A percentile compares a stretch with the other conserved stretches of the same genome.
Evolutionary conservation across 64 coral and sea anemone species (phyloP).

Genomic region (Pachyseris speciosa): DNA sequence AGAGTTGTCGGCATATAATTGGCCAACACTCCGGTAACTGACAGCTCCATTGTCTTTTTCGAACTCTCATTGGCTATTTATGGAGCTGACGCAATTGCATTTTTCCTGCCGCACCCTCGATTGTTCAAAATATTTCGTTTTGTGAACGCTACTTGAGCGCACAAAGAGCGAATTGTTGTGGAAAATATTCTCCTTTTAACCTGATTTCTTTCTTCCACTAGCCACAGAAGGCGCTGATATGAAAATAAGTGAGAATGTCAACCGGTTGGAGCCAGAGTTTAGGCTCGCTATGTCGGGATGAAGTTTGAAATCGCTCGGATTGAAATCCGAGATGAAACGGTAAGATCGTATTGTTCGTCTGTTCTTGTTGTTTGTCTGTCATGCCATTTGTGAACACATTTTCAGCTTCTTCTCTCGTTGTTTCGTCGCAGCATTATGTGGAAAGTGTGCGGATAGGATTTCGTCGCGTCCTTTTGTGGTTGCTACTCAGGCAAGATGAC

Average conservation of each 20-base stretch:
- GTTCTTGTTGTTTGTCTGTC: conserved; percentile 23
- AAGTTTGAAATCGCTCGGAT: not conserved
- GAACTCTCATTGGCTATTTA: not conserved
- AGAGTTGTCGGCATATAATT: conserved; percentile 31
- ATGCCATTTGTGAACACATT: not conserved
- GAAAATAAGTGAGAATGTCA: not conserved
- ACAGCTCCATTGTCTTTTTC: conserved; percentile 26
- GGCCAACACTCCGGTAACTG: not conserved
- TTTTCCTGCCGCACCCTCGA: not conserved
- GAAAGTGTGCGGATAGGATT: not conserved
- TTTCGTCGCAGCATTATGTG: not conserved
- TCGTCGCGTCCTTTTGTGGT: too few relatives aligned
- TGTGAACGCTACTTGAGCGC: not conserved
- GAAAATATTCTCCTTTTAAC: not conserved
- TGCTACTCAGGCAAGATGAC: too few relatives aligned
- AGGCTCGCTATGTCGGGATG: not conserved
- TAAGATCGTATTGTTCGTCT: conserved; percentile 3
- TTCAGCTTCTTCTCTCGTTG: not conserved
- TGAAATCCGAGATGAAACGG: conserved; percentile 37
- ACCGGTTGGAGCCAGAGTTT: not conserved
- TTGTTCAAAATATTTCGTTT: not conserved
- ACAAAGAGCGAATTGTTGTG: not conserved
- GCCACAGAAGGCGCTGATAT: not conserved
- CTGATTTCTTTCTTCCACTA: not conserved
- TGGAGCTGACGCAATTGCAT: not conserved